phyloP scores from a whole-genome alignment of 1,140 invertebrate genomes.

The Macrobrachium nipponense region DNA sequence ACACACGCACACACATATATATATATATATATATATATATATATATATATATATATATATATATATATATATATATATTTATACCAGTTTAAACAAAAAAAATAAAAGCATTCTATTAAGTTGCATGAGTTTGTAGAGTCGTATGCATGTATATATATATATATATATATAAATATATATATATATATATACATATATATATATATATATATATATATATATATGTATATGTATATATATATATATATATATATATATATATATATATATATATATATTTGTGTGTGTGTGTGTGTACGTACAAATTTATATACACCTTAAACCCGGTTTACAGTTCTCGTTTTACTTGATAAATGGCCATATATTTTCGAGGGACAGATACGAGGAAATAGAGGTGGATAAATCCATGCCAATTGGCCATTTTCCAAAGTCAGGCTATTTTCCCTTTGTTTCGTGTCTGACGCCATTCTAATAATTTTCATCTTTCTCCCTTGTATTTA shows the following conservation, averaged over 20 bases:
- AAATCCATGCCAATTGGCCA: no score
- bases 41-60: conserved; percentile 35
- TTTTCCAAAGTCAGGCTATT: no score
- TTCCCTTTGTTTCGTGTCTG: no score
- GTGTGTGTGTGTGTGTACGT: conserved; percentile 20
- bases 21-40: background rate
- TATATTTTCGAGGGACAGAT: no score
- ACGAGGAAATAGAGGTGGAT: no score
- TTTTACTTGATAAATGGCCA: no score
- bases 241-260: conserved; percentile 35
- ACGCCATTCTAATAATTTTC: no score
- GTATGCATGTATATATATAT: conserved; percentile 15
- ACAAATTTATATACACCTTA: background rate
- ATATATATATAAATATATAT: conserved; percentile 34
- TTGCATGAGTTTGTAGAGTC: conserved; percentile 4
- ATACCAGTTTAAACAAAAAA: conserved; percentile 20
- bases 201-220: conserved; percentile 27
- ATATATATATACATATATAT: conserved; percentile 32
- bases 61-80: conserved; percentile 33
- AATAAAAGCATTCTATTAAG: background rate
- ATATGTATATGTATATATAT: conserved; percentile 31
- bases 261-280: conserved; percentile 33
- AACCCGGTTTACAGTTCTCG: no score
- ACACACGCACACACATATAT: no score
- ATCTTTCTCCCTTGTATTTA: no score